Conservation (phyloP, 2,113 vertebrate genomes). For the Malaclemys terrapin region DNA sequence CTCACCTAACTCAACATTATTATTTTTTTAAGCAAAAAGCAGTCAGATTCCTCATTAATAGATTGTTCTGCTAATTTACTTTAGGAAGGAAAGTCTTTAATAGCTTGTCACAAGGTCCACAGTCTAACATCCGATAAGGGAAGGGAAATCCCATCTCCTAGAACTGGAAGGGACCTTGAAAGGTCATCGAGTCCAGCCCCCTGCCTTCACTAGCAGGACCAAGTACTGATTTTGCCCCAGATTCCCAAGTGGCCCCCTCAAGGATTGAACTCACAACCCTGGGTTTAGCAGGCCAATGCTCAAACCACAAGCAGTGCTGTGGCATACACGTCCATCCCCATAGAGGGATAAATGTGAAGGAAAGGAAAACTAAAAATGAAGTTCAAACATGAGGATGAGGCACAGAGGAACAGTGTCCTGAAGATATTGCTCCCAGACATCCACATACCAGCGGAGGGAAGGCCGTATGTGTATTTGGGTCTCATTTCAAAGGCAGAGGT, state of each 20-base stretch:
- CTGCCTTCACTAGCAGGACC: too few relatives aligned
- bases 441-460: too few relatives aligned
- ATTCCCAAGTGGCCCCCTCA: too few relatives aligned
- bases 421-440: not conserved
- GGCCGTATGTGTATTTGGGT: not conserved
- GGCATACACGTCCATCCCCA: not conserved
- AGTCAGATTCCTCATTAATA: not conserved
- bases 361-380: not conserved
- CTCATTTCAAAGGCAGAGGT: not conserved
- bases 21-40: not conserved
- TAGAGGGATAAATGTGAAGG: not conserved
- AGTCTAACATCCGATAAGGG: rapidly evolving
- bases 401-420: not conserved
- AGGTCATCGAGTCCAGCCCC: too few relatives aligned
- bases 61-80: not conserved
- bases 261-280: too few relatives aligned
- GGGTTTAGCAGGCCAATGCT: too few relatives aligned
- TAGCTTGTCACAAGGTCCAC: not conserved
- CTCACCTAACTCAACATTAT: not conserved
- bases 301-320: not conserved
- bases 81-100: not conserved
- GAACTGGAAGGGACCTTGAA: too few relatives aligned
- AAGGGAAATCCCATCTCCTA: too few relatives aligned
- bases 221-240: too few relatives aligned
- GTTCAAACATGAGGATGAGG: rapidly evolving